Percentiles rank a stretch among this genome's conserved stretches.
These are phyloP conservation scores for Megaptera novaeangliae DNA, from an alignment of 2,113 vertebrate genomes.

Conservation along the genomic window DNA sequence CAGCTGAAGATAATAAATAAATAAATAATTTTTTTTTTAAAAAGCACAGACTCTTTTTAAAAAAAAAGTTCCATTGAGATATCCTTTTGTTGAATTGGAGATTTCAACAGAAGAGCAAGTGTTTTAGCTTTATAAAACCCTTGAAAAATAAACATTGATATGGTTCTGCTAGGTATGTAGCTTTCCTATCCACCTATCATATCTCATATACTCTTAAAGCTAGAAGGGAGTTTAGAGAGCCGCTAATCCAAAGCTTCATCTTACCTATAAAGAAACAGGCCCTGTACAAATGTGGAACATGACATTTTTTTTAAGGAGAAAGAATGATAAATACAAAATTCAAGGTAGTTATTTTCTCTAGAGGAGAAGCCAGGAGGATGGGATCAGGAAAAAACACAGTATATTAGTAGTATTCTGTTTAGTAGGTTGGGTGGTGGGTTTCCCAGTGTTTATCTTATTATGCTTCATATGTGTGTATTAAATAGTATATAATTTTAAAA, in stretches of 20 bases:
- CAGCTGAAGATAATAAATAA: too few species aligned
- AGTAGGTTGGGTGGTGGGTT: background rate
- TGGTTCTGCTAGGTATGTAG: background rate
- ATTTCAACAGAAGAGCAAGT: background rate
- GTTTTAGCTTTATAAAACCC: background rate
- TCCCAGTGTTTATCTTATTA: background rate
- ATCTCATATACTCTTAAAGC: background rate
- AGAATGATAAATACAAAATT: conserved; percentile 1
- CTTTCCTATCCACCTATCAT: background rate
- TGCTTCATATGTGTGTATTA: background rate
- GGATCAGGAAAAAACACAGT: background rate
- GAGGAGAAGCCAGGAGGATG: background rate
- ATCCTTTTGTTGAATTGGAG: conserved; percentile 6
- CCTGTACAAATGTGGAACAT: background rate
- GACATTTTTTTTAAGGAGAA: background rate
- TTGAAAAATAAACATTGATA: conserved; percentile 24
- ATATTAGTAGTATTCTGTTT: background rate
- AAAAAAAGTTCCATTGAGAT: background rate
- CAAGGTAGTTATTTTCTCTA: background rate
- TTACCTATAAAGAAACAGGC: background rate
- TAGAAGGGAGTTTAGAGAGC: background rate
- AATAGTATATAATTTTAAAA: conserved; percentile 17
- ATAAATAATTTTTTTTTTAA: too few species aligned
- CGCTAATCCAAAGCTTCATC: background rate
- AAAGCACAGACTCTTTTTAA: too few species aligned